Evolutionary conservation across 2,888 invertebrate genomes (phyloP), one percentile per base, ranked within the genome.

Genomic region (Pseudococcus longispinus): DNA sequence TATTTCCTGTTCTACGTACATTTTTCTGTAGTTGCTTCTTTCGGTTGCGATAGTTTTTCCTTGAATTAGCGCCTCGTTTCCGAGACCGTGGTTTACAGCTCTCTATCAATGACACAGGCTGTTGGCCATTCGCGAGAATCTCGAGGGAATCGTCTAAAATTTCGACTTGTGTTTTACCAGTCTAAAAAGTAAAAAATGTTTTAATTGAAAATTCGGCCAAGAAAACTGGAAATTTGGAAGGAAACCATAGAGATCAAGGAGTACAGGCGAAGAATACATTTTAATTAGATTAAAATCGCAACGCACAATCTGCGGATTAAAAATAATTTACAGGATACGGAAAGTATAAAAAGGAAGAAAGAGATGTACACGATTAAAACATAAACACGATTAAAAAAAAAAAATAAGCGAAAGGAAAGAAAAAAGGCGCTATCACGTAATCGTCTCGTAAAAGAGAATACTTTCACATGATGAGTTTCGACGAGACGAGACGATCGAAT

Each of bases 251-350:
- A 29, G 70, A 70, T 70, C 70, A 70, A 70, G 70, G 70, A 70
- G 13, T 15, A 29, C 29, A 70, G 29, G 29, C 29, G 11, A 60
- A 23, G 20, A 60, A 60, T 60, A 29, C 13, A 70, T 18, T 70
- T 65, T 70, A 70, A 70, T 70, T 60, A 60, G 29, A 70, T 70
- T 70, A 70, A 70, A 70, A 70, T 15, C 1, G 29, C 29, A 29
- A 70, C 29, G 70, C 70, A 70, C 70, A 70, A 29, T 70, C 70
- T 29, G 70, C 70, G 29, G 70, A 29, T 70, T 70, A 70, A 70
- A 70, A 70, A 70, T 70, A 70, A 70, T 70, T 70, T 70, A 70
- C 70, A 70, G 70, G 70, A 70, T 70, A 70, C 70, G 70, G 29
- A 70, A 8, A 70, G 26, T 3, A 13, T 11, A 11, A 26, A 29